These are phyloP conservation scores for Apis dorsata DNA, from an alignment of 1,140 invertebrate species.

Conservation along the genomic window DNA sequence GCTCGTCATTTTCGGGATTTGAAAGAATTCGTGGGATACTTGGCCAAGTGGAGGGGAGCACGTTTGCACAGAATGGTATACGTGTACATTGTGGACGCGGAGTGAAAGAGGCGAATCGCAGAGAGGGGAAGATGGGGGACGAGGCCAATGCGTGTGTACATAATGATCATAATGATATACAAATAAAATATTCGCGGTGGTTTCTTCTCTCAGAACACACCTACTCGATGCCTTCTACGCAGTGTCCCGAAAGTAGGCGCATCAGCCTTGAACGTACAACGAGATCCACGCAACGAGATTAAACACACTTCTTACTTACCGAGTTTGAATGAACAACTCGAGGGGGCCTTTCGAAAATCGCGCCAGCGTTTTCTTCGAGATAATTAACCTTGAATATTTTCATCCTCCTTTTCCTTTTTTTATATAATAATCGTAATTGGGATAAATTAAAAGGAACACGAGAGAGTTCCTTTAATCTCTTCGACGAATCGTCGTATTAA, in stretches of 20 bases:
- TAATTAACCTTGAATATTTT: not conserved
- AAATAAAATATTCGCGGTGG: constrained; percentile 63
- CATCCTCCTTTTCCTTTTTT: not conserved
- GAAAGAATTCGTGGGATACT: no score
- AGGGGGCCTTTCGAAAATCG: not conserved
- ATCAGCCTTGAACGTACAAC: not conserved
- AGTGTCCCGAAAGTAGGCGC: constrained; percentile 44
- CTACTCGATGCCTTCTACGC: constrained; percentile 54
- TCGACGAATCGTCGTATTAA: no score
- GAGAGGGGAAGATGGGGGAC: constrained; percentile 37
- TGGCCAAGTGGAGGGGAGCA: no score
- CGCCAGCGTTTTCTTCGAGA: no score
- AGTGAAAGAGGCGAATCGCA: constrained; percentile 48
- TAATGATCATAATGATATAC: constrained; percentile 66
- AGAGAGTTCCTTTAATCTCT: no score
- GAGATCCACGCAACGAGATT: no score
- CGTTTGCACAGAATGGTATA: no score
- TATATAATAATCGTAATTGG: not conserved
- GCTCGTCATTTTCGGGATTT: no score
- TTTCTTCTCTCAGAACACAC: constrained; percentile 55
- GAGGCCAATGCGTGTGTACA: constrained; percentile 41
- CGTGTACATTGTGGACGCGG: no score
- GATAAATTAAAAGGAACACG: no score
- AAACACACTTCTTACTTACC: no score
- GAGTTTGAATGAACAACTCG: no score